A percentile compares a stretch with the other conserved stretches of the same genome.
Evolutionary conservation across 2,113 vertebrate genomes (phyloP).

Genomic region (Pelobates fuscus): DNA sequence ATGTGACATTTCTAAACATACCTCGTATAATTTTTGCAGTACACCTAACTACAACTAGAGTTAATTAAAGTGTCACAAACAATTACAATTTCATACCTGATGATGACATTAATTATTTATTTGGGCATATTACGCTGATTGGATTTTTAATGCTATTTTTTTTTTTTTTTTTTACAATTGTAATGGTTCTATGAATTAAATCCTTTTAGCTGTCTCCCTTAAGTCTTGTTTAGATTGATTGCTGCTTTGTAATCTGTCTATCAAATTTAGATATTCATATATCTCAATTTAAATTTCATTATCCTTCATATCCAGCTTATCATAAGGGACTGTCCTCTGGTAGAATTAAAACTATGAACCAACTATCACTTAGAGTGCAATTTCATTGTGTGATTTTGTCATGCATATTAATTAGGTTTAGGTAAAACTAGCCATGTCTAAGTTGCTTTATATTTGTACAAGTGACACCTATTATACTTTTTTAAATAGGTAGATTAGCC

Average conservation of each 20-base stretch:
- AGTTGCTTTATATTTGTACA: too few relatives aligned
- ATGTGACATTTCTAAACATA: constrained; percentile 30
- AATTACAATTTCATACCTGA: constrained; percentile 18
- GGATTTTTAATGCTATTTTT: constrained; percentile 26
- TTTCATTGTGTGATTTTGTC: neutral
- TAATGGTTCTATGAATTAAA: constrained; percentile 29
- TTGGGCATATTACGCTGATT: constrained; percentile 13
- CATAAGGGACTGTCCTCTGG: constrained; percentile 4
- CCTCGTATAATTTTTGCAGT: neutral
- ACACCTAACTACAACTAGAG: constrained; percentile 20
- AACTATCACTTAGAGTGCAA: neutral
- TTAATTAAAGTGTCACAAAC: constrained; percentile 13
- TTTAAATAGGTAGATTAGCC: too few relatives aligned
- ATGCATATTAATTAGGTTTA: neutral
- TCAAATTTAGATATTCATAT: constrained; percentile 29
- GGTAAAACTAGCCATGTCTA: too few relatives aligned
- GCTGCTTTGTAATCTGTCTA: constrained; percentile 29
- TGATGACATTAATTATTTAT: constrained; percentile 4
- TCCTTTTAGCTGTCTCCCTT: constrained; percentile 19
- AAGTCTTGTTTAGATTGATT: constrained; percentile 37
- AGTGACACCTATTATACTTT: too few relatives aligned
- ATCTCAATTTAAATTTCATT: constrained; percentile 36
- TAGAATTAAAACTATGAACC: constrained; percentile 6
- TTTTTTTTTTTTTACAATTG: constrained; percentile 18
- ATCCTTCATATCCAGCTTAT: constrained; percentile 9